A percentile compares a stretch with the other conserved stretches of the same genome.
These are phyloP conservation scores for Balaenoptera acutorostrata DNA, from an alignment of 2,113 vertebrate species.

Conservation along the genomic window DNA sequence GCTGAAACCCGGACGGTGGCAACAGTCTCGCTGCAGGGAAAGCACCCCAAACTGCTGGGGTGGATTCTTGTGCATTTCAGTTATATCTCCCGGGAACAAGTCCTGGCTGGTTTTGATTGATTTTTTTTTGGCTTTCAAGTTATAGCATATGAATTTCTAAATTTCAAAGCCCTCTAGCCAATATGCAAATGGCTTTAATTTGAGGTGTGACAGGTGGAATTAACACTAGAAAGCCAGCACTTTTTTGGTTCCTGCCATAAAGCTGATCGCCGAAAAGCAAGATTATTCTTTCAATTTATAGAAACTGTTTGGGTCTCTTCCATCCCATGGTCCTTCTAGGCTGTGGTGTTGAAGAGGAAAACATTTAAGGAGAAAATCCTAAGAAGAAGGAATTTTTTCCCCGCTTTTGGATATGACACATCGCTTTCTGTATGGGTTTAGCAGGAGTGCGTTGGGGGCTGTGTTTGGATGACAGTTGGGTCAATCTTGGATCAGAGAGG, in stretches of 20 bases:
- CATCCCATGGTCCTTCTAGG: background rate
- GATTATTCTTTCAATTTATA: background rate
- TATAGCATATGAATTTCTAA: constrained; percentile 22
- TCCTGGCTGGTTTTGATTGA: constrained; percentile 39
- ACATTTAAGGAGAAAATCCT: background rate
- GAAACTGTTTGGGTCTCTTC: background rate
- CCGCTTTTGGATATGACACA: background rate
- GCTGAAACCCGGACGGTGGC: background rate
- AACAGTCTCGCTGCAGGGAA: background rate
- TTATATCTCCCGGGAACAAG: constrained; percentile 2
- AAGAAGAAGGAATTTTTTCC: background rate
- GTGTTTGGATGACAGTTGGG: background rate
- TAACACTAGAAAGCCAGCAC: background rate
- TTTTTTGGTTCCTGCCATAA: background rate
- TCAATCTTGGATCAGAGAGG: background rate
- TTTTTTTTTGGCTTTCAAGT: constrained; percentile 53
- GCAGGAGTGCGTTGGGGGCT: background rate
- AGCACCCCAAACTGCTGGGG: background rate
- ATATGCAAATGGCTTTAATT: constrained; percentile 63
- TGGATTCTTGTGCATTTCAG: background rate
- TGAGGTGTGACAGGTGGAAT: constrained; percentile 49
- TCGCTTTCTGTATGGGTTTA: background rate
- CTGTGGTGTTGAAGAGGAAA: background rate
- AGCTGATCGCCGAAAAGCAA: background rate
- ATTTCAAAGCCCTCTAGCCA: constrained; percentile 53